Evolutionary conservation across 2,797 vertebrate genomes (phyloP), one percentile per base, ranked within the genome.

Genomic region (Acipenser transmontanus): DNA sequence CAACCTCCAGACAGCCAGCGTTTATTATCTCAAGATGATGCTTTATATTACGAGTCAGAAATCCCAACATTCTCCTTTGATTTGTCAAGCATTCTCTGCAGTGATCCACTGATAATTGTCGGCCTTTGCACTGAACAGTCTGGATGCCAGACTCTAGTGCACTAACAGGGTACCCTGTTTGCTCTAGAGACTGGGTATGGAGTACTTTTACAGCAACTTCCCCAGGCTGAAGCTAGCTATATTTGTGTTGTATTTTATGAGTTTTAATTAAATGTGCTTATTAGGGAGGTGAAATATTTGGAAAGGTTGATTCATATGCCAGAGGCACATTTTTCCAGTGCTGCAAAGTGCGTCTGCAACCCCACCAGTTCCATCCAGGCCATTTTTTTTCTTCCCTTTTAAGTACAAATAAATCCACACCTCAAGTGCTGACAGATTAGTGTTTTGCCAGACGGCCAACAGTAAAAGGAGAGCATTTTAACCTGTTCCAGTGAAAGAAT

Each of bases 371-470:
- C 80, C 49, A 67, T 88, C 87, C 64, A 74, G 34, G 17, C n/a
- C 10, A 7, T n/a, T 65, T 47, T 63, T 63, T 59, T 66, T 60
- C 66, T 65, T 11, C 50, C 59, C 9, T n/a, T 8, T 89, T 87
- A 89, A 89, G 84, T 85, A 87, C 83, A 87, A 92, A 92, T 91
- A 89, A 89, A 91, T 90, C 85, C 82, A 80, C 83, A 87, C 81
- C 85, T 82, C 85, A 86, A 80, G 85, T 83, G 88, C 80, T 90
- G 91, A 92, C 88, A 91, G 89, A 85, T 88, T 80, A 81, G 85
- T 81, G 81, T 81, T 85, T 84, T 69, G 80, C 48, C 75, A 79
- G 81, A 87, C 87, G 80, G 88, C 86, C 86, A 81, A 71, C 81
- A 71, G 77, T 77, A 82, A 82, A 82, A 87, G 81, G 79, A 78